Base-by-base conservation (phyloP, 2,797 vertebrate species). In the Syngnathus rostellatus region DNA sequence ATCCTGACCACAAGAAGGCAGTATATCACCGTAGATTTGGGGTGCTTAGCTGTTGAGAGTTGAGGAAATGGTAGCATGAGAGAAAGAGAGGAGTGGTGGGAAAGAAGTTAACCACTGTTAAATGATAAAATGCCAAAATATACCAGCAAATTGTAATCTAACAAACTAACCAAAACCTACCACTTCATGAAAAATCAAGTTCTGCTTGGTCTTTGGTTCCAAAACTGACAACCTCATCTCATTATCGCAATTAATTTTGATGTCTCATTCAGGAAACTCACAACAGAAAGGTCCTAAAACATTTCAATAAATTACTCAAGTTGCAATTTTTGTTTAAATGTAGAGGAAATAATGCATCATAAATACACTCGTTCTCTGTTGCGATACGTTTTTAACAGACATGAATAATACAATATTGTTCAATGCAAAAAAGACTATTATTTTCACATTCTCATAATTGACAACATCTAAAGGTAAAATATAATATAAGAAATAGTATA, bases 1-100 rank as follows among this genome's bases (percentile, higher is more conserved):
- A 1, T 5, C 1, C 2, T 1, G 0, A 59, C 78, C 89, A 78
- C 76, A 81, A 83, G 89, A 85, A 80, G 87, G 79, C 88, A 89
- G 81, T 87, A 23, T 67, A 62, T 65, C 8, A 81, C 83, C 73
- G 85, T 7, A 46, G 50, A 2, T 46, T 46, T 46, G 17, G 16
- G 61, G 46, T 7, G 25, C 51, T 46, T 21, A 60, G 66, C 64
- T 41, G 51, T 76, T 64, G 39, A 39, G 41, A 58, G 54, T n/a
- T n/a, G 50, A 60, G 53, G 71, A 68, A 78, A 77, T 84, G 77
- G 85, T 85, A 77, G 81, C 73, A 75, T 67, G 80, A 85, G 81
- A 81, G 17, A 55, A 1, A 43, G 59, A 62, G n/a, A 2, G 3
- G 31, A 31, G 31, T 31, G 31, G 31, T 31, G 31, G 31, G 3